phyloP scores from a whole-genome alignment of 35 echinoderm and acorn worm genomes.

The Diadema setosum region DNA sequence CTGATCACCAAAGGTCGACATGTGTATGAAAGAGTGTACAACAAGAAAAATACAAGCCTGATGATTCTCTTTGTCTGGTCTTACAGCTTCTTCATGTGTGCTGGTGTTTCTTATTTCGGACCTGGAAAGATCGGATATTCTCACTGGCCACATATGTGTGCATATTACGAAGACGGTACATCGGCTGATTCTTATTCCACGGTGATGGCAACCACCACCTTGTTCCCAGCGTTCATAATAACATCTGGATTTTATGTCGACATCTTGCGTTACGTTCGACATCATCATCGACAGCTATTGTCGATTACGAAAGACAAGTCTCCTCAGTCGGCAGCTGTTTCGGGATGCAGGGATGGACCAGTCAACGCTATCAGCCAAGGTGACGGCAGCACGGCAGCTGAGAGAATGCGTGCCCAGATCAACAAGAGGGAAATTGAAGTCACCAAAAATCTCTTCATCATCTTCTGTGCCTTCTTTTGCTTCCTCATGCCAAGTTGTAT shows the following conservation, averaged over 20 bases:
- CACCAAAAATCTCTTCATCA: not conserved
- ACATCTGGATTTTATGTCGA: too few species aligned
- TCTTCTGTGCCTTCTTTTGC: not conserved
- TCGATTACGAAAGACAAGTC: too few species aligned
- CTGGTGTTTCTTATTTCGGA: not conserved
- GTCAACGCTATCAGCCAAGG: too few species aligned
- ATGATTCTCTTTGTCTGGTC: conserved; percentile 12
- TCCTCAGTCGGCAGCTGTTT: too few species aligned
- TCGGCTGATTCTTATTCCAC: not conserved
- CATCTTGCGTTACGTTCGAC: too few species aligned
- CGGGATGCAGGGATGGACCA: too few species aligned
- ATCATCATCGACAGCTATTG: too few species aligned
- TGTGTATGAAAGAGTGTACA: not conserved
- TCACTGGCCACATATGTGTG: not conserved
- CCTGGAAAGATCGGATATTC: not conserved
- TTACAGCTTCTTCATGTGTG: too few species aligned
- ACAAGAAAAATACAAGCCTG: not conserved
- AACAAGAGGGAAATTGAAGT: not conserved
- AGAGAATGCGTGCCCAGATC: not conserved
- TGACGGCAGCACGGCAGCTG: not conserved
- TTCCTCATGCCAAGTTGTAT: not conserved
- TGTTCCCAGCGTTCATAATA: not conserved
- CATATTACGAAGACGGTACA: not conserved
- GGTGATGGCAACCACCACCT: not conserved
- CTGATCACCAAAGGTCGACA: not conserved